These are phyloP conservation scores for Manis javanica DNA, from an alignment of 2,797 vertebrate species.

Conservation along the genomic window DNA sequence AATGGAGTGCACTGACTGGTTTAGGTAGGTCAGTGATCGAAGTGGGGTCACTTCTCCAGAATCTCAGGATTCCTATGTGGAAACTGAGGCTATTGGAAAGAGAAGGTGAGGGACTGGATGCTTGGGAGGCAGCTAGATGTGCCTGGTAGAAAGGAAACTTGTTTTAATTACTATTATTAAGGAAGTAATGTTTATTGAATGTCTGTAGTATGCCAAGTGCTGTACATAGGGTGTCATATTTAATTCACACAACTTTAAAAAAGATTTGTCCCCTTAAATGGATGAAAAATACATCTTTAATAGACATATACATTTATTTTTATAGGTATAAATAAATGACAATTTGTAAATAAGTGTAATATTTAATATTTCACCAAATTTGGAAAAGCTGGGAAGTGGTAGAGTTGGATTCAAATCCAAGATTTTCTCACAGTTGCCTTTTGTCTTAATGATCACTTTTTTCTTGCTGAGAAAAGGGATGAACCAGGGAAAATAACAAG, in stretches of 20 bases:
- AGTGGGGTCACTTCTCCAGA: neutral
- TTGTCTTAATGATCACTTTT: neutral
- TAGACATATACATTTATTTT: no score
- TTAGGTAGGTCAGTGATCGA: neutral
- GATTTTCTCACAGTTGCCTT: neutral
- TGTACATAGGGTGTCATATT: neutral
- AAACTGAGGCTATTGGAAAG: neutral
- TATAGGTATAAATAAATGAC: no score
- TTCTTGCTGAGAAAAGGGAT: neutral
- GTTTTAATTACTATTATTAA: neutral
- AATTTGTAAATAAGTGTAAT: no score
- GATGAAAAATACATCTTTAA: no score
- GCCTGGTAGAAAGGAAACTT: neutral
- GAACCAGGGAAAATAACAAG: neutral
- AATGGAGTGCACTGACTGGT: neutral
- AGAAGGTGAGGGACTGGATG: neutral
- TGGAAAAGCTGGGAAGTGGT: neutral
- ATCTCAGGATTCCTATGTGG: neutral
- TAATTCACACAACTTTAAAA: neutral
- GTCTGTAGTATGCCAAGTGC: neutral
- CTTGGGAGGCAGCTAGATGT: neutral
- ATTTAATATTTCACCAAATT: neutral
- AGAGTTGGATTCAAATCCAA: neutral
- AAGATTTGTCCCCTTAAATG: neutral
- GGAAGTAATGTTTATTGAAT: neutral